A percentile compares a stretch with the other conserved stretches of the same genome.
These are phyloP conservation scores for Phthorimaea operculella DNA, from an alignment of 1,140 invertebrate genomes.

Conservation along the genomic window DNA sequence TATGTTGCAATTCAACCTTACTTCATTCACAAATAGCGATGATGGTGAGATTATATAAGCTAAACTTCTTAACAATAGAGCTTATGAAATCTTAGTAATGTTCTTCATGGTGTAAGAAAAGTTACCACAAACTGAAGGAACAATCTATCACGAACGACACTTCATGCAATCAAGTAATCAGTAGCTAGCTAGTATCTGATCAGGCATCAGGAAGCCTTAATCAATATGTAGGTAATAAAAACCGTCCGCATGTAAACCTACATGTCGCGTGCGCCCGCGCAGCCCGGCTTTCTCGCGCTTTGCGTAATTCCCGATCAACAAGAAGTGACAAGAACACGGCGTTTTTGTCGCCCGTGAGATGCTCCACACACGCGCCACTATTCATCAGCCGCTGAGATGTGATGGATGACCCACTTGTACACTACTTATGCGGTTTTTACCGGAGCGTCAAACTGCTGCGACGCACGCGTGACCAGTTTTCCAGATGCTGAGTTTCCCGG, in stretches of 20 bases:
- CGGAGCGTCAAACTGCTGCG: background rate
- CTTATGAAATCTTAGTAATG: no score
- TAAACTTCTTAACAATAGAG: no score
- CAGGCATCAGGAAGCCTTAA: background rate
- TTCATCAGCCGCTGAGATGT: background rate
- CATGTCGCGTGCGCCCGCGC: background rate
- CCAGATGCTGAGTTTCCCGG: background rate
- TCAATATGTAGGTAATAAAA: background rate
- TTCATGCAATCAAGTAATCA: background rate
- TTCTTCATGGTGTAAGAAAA: no score
- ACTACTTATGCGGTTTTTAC: background rate
- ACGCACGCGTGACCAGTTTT: background rate
- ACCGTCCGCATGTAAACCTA: background rate
- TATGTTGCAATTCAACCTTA: no score
- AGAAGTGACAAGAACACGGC: background rate
- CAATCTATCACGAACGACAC: background rate
- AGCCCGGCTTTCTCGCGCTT: conserved; percentile 1
- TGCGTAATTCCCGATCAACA: conserved; percentile 2
- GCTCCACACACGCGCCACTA: background rate
- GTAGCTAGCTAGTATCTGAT: background rate
- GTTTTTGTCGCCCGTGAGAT: conserved; percentile 1
- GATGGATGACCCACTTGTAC: background rate
- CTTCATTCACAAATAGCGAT: no score
- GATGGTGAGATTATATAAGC: no score
- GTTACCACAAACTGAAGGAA: no score